A percentile compares a stretch with the other conserved stretches of the same genome.
Evolutionary conservation across 1,140 invertebrate genomes (phyloP).

Genomic region (Dendroctonus ponderosae): DNA sequence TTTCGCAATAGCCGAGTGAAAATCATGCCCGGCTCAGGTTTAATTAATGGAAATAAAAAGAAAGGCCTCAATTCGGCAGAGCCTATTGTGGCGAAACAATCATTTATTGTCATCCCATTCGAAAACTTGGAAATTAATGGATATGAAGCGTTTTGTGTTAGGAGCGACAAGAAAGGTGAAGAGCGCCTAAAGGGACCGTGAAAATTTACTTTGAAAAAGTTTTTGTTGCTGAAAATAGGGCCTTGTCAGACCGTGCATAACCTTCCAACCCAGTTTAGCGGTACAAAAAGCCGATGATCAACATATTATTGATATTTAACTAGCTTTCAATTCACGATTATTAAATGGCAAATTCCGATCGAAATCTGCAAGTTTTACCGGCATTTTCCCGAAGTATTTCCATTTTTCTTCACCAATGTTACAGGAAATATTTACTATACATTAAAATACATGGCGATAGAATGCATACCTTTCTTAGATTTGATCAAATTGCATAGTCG

Average conservation of each 20-base stretch:
- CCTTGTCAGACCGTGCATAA: conserved; percentile 4
- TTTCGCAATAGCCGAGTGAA: no score
- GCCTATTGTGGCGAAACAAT: conserved; percentile 31
- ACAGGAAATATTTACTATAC: no score
- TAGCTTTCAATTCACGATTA: no score
- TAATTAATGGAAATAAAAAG: conserved; percentile 33
- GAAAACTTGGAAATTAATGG: conserved; percentile 34
- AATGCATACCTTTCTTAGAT: no score
- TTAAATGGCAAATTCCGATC: no score
- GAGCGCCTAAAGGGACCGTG: conserved; percentile 12
- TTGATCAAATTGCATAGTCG: no score
- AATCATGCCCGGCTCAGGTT: conserved; percentile 7
- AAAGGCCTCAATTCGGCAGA: conserved; percentile 7
- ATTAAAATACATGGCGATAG: no score
- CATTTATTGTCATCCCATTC: conserved; percentile 33
- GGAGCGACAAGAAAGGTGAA: conserved; percentile 8
- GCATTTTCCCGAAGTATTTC: no score
- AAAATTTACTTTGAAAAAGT: conserved; percentile 24
- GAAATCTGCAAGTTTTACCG: no score
- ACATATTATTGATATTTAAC: no score
- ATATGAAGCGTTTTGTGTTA: conserved; percentile 32
- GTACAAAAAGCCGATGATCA: no score
- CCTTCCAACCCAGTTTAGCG: not conserved
- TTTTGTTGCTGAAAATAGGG: conserved; percentile 13
- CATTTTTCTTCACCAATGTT: no score